Base-by-base conservation (phyloP, 2,888 invertebrate genomes). In the Phyto melanocephala region DNA sequence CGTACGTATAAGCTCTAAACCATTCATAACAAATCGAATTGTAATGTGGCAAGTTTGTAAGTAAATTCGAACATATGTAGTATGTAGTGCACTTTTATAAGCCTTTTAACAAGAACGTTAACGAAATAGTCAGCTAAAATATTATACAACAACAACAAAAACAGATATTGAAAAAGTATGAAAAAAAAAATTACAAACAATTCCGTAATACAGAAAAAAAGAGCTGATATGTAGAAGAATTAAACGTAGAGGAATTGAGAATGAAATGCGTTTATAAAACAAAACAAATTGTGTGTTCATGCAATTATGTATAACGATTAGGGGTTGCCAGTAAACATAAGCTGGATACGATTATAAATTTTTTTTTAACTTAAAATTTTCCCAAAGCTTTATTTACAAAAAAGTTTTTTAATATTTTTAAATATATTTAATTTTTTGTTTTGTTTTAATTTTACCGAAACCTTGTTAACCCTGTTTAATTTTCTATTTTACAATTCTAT, bases 221-320 rank as follows among this genome's bases (percentile, higher is more conserved):
- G n/a, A n/a, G n/a, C n/a, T n/a, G n/a, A 63, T 35, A 2, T 10
- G 10, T 15, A 22, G 15, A 13, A 58, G 47, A 68, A 62, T 60
- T 42, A 50, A 68, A 50, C 22, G 40, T 40, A 28, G n/a, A 42
- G 22, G 24, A 67, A 75, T 75, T 71, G 54, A 65, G 71, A 82
- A 75, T 71, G 65, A 75, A 82, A 82, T 82, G 75, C 71, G 60
- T 75, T 75, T 79, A 67, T 42, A 70, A 68, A 60, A 77, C 60
- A 67, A 75, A 82, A 67, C 65, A 60, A 82, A 71, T 62, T 67
- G 71, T 37, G 40, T 67, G 62, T 75, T 78, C 54, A 68, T 54
- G 40, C 68, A 70, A 70, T 70, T 58, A 5, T 28, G 3, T 5
- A 70, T 17, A 67, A 47, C 6, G 22, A 65, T 35, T 10, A 22